Evolutionary conservation across 2,113 vertebrate species (phyloP).

Genomic region (Climacteris rufus): DNA sequence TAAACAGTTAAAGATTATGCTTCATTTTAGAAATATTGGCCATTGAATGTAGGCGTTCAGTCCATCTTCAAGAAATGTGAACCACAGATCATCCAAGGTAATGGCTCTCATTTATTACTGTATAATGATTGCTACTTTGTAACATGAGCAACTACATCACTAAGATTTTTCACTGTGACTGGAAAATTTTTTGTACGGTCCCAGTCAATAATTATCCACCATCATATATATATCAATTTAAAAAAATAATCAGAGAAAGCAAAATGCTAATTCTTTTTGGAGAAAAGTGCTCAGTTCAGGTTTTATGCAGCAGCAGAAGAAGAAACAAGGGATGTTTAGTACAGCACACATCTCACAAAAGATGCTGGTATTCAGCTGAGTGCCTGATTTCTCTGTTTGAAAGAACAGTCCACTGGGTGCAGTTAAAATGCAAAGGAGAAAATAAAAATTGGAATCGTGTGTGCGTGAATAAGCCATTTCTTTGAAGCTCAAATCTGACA

Average conservation of each 20-base stretch:
- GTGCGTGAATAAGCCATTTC: neutral
- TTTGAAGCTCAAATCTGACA: neutral
- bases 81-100: neutral
- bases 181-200: neutral
- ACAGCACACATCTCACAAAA: neutral
- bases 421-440: conserved; percentile 19
- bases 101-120: neutral
- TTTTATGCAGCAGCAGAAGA: neutral
- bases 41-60: neutral
- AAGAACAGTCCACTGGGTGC: neutral
- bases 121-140: neutral
- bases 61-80: neutral
- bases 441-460: neutral
- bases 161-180: neutral
- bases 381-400: neutral
- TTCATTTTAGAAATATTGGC: neutral
- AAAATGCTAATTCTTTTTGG: neutral
- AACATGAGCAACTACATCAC: neutral
- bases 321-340: neutral
- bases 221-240: neutral
- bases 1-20: neutral
- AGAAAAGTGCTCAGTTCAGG: neutral
- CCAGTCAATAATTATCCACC: neutral
- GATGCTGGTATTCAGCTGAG: neutral
- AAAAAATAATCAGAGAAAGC: neutral